These are phyloP conservation scores for Bufo bufo DNA, from an alignment of 2,113 vertebrate species.

Conservation along the genomic window DNA sequence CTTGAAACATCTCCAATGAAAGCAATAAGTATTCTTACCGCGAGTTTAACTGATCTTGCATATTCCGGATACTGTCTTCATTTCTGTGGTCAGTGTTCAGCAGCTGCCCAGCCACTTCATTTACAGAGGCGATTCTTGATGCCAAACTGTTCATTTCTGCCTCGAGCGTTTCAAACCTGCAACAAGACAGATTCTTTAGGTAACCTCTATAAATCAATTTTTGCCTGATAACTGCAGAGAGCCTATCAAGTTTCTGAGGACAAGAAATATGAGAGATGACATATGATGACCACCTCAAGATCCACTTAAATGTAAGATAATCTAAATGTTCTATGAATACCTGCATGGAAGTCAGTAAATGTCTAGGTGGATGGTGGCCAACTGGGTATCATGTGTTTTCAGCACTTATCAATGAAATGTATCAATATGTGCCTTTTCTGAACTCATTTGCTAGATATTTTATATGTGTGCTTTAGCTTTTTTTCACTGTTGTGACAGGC, in stretches of 20 bases:
- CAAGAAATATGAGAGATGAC: neutral
- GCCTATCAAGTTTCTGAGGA: neutral
- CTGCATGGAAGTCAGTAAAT: too few species aligned
- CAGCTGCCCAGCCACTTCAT: constrained; percentile 81
- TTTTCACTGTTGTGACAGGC: neutral
- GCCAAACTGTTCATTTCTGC: constrained; percentile 90
- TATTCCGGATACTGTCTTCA: constrained; percentile 83
- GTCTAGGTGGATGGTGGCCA: too few species aligned
- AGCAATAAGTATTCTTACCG: constrained; percentile 63
- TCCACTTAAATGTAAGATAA: neutral
- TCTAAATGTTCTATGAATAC: too few species aligned
- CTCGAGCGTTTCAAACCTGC: constrained; percentile 93
- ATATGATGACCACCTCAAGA: neutral
- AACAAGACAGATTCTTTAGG: neutral
- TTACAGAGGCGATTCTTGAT: constrained; percentile 81
- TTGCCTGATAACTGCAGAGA: neutral
- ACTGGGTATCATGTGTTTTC: too few species aligned
- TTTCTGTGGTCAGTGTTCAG: constrained; percentile 77
- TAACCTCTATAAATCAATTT: neutral
- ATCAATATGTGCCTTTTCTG: too few species aligned
- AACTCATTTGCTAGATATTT: neutral
- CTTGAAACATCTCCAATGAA: neutral
- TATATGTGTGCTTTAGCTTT: too few species aligned
- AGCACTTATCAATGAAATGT: too few species aligned
- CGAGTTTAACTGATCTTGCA: constrained; percentile 81